Evolutionary conservation across 37 sponge, comb jelly and placozoan species (phyloP).

Genomic region (Ianthella basta): DNA sequence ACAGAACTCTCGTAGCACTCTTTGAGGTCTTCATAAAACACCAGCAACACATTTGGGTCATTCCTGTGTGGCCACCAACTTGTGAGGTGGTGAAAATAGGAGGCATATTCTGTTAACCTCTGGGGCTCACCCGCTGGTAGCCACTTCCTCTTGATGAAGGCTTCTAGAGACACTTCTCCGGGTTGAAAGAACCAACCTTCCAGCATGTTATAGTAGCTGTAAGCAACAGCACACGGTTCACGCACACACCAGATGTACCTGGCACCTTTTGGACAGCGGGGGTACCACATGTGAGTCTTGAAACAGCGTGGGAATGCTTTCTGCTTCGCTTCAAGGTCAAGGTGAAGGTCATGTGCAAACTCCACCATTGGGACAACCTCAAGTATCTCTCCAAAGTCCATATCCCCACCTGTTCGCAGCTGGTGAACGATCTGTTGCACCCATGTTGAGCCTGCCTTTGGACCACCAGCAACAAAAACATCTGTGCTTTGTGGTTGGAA

Average conservation of each 20-base stretch:
- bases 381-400: too few species aligned
- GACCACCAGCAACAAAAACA: neutral
- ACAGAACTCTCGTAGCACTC: slow-evolving; percentile 33
- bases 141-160: neutral
- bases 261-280: neutral
- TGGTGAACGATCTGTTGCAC: too few species aligned
- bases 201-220: too few species aligned
- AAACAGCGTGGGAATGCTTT: slow-evolving; percentile 15
- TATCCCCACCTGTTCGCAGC: too few species aligned
- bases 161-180: neutral
- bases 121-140: neutral
- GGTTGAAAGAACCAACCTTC: neutral
- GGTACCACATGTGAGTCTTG: slow-evolving; percentile 20
- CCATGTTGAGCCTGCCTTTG: too few species aligned
- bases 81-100: slow-evolving; percentile 8
- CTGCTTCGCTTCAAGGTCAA: neutral
- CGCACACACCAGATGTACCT: neutral
- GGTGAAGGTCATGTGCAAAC: too few species aligned
- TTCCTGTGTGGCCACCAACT: slow-evolving; percentile 43
- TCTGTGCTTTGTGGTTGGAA: neutral
- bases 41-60: slow-evolving; percentile 39
- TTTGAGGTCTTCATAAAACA: slow-evolving; percentile 46
- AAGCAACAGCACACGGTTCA: too few species aligned
- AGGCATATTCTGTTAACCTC: neutral
- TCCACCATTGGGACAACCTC: too few species aligned